These are phyloP conservation scores for Chymomyza caudatula DNA, from an alignment of 2,888 invertebrate species.

Conservation along the genomic window DNA sequence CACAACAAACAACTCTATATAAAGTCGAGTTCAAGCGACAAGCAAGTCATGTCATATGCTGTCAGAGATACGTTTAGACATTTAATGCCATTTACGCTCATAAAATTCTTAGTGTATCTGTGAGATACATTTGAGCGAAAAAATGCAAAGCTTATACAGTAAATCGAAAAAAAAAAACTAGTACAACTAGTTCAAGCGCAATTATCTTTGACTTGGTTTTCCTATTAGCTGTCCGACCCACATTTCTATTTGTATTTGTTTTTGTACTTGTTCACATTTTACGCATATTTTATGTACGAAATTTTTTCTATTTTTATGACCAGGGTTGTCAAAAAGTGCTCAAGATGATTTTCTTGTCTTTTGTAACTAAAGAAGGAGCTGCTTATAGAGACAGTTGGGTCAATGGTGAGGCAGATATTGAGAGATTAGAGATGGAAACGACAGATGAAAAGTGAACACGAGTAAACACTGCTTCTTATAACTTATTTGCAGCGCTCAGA, in stretches of 20 bases:
- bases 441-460: neutral
- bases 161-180: constrained; percentile 38
- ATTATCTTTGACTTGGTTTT: constrained; percentile 66
- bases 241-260: neutral
- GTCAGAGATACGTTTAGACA: constrained; percentile 47
- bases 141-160: constrained; percentile 51
- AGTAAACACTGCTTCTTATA: too few relatives aligned
- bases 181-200: constrained; percentile 38
- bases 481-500: too few relatives aligned
- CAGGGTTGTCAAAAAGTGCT: constrained; percentile 27
- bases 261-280: constrained; percentile 60
- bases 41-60: constrained; percentile 40
- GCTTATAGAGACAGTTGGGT: constrained; percentile 13
- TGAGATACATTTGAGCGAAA: constrained; percentile 15
- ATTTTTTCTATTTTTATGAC: constrained; percentile 34
- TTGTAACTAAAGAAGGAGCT: neutral
- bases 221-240: constrained; percentile 60
- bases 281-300: constrained; percentile 60
- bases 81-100: constrained; percentile 62
- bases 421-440: neutral
- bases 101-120: constrained; percentile 62
- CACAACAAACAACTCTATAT: neutral
- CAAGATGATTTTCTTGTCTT: constrained; percentile 21
- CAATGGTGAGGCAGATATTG: constrained; percentile 30
- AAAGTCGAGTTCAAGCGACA: neutral